These are phyloP conservation scores for Hypolimnas misippus DNA, from an alignment of 2,888 invertebrate genomes.

Conservation along the genomic window DNA sequence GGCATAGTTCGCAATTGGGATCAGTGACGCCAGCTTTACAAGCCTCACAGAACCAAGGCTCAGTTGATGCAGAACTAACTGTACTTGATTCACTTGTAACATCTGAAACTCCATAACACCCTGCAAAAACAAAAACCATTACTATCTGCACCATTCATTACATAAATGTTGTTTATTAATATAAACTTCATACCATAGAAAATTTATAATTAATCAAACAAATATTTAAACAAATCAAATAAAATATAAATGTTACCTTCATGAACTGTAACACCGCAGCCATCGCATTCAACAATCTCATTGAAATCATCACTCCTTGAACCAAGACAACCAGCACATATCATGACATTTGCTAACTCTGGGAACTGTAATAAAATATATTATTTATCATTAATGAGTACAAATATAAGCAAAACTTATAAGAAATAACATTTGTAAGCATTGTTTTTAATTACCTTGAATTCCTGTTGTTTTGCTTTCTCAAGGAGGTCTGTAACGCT, in stretches of 20 bases:
- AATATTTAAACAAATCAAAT: too few relatives aligned
- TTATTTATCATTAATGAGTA: too few relatives aligned
- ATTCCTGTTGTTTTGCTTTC: slow-evolving; percentile 71
- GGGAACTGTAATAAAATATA: slow-evolving; percentile 60
- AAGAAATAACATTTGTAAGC: too few relatives aligned
- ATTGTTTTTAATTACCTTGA: slow-evolving; percentile 60
- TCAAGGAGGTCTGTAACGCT: slow-evolving; percentile 71
- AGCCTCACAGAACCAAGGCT: slow-evolving; percentile 99
- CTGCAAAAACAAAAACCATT: too few relatives aligned
- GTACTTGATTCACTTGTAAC: slow-evolving; percentile 95
- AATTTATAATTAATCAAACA: not conserved
- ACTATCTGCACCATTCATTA: too few relatives aligned
- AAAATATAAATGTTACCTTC: slow-evolving; percentile 86
- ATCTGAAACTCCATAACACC: slow-evolving; percentile 97
- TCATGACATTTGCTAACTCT: slow-evolving; percentile 87
- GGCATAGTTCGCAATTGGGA: slow-evolving; percentile 97
- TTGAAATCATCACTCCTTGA: slow-evolving; percentile 96
- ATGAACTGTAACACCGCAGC: slow-evolving; percentile 97
- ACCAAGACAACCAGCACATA: slow-evolving; percentile 96
- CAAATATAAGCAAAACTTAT: too few relatives aligned
- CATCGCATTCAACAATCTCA: slow-evolving; percentile 98
- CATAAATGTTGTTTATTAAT: too few relatives aligned
- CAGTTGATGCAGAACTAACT: slow-evolving; percentile 96
- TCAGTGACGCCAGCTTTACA: slow-evolving; percentile 95
- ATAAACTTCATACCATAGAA: not conserved